These are phyloP conservation scores for Nymphalis io DNA, from an alignment of 1,140 invertebrate species.

Conservation along the genomic window DNA sequence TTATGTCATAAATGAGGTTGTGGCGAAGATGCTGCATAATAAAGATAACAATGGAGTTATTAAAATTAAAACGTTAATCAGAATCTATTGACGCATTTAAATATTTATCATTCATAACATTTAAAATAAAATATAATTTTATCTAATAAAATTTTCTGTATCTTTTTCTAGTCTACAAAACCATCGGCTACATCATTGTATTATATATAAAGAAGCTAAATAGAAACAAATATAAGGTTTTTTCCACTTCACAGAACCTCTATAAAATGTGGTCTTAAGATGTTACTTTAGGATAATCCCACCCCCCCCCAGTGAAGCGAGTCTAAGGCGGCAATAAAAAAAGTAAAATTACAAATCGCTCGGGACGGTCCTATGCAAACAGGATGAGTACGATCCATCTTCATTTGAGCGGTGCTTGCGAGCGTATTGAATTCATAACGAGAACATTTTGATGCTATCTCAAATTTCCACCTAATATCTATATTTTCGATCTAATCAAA, in stretches of 20 bases:
- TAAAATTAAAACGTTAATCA: no score
- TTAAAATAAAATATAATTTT: no score
- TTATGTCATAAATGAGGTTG: neutral
- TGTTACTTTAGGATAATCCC: constrained; percentile 35
- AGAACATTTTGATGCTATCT: constrained; percentile 16
- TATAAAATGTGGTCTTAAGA: constrained; percentile 19
- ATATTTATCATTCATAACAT: no score
- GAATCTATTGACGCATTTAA: no score
- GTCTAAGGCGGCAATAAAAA: constrained; percentile 30
- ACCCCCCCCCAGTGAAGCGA: constrained; percentile 19
- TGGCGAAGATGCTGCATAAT: neutral
- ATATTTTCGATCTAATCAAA: neutral
- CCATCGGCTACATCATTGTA: neutral
- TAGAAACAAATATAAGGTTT: neutral
- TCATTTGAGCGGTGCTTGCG: constrained; percentile 35
- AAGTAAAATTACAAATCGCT: constrained; percentile 41
- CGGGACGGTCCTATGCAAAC: constrained; percentile 43
- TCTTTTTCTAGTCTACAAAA: no score
- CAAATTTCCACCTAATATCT: neutral
- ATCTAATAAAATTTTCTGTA: no score
- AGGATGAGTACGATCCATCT: constrained; percentile 40
- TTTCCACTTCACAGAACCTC: constrained; percentile 9
- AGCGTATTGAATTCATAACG: constrained; percentile 38
- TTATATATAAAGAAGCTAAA: neutral
- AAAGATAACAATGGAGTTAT: no score